phyloP scores from a whole-genome alignment of 2,797 vertebrate species.

The Oreochromis grahami region DNA sequence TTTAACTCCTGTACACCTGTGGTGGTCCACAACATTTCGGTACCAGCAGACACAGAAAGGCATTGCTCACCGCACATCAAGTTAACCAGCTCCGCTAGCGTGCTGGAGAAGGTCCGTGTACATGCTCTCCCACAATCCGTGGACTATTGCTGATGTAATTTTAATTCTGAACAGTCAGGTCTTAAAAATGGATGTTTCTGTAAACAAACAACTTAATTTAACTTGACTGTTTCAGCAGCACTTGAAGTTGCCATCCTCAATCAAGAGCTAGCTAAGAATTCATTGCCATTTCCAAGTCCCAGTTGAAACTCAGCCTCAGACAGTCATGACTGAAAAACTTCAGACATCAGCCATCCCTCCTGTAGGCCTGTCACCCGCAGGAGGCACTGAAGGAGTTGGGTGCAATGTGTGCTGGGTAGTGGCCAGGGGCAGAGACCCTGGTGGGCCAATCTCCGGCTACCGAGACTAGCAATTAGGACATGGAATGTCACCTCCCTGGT shows the following conservation, averaged over 20 bases:
- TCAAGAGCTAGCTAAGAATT: background rate
- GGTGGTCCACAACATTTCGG: background rate
- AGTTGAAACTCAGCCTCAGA: background rate
- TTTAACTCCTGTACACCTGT: background rate
- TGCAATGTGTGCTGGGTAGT: accelerated
- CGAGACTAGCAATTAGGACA: accelerated
- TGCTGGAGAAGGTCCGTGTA: background rate
- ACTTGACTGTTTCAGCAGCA: background rate
- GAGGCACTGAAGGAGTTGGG: background rate
- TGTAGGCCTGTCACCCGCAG: background rate
- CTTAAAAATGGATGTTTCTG: background rate
- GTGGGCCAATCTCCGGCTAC: accelerated
- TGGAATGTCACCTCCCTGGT: too few relatives aligned
- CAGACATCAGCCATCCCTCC: background rate
- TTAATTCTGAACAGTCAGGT: background rate
- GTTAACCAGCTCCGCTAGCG: background rate
- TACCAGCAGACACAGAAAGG: background rate
- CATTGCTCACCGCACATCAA: background rate
- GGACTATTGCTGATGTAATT: background rate
- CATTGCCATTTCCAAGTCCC: background rate
- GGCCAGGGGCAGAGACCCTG: background rate
- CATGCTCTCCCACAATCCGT: background rate
- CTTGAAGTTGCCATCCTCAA: background rate
- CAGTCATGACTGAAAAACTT: background rate
- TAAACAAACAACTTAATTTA: background rate